Base-by-base conservation (phyloP, 2,888 invertebrate genomes). In the Drosophila neutralis region DNA sequence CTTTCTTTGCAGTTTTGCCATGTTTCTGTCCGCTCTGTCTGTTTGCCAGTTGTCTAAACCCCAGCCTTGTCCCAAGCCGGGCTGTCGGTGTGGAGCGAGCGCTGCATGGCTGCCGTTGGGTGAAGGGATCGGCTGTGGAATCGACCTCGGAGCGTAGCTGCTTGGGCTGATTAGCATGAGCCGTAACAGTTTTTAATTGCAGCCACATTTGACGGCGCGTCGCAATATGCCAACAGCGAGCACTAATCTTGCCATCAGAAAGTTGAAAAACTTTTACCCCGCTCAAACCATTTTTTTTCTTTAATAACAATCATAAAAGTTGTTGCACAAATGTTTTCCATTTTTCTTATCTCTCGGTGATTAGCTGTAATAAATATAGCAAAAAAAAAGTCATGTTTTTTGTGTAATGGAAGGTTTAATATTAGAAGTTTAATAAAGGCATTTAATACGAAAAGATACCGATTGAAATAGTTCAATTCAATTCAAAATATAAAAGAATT, bases 171-270 rank as follows among this genome's bases (percentile, higher is more conserved):
- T 91, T 89, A 91, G 89, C 89, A 83, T 85, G 78, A 90, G 90
- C 87, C 85, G 87, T 87, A 86, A 86, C 90, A 89, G 82, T 87
- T 91, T 87, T 87, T 91, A 91, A 91, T 92, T 91, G 90, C 88
- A 84, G 90, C 84, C 89, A 90, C 91, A 91, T 87, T 89, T 83
- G 87, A 76, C 81, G 73, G 70, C 78, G 76, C 72, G 70, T 72
- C 87, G 85, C 82, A 89, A 77, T 80, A 74, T 84, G 80, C 85
- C 67, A 73, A 81, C 80, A 87, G 71, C 68, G 80, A 82, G 76
- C 80, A 73, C 85, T 85, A 87, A 85, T 85, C 85, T 84, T 73
- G 69, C 76, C 87, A 85, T 85, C 85, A 85, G 85, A 85, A 87
- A 85, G 85, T 85, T 84, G 67, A 70, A 85, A 85, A 85, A 85